Evolutionary conservation across 1,140 invertebrate species (phyloP).

Genomic region (Doryteuthis pealeii): DNA sequence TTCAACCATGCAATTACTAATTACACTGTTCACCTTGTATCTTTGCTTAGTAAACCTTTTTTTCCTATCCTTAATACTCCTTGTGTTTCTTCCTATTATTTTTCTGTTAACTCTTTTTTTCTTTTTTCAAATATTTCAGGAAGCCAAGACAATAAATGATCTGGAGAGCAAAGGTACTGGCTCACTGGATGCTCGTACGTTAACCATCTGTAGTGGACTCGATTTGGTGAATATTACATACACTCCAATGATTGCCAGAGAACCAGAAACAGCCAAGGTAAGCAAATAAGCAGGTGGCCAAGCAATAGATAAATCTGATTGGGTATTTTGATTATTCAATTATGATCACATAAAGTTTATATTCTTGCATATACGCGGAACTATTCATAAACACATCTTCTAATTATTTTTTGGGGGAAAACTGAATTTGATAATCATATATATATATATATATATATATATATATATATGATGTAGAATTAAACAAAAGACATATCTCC

Average conservation of each 20-base stretch:
- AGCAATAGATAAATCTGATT: too few relatives aligned
- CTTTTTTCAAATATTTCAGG: constrained; percentile 64
- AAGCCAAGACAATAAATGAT: constrained; percentile 80
- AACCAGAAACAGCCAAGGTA: constrained; percentile 89
- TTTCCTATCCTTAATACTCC: too few relatives aligned
- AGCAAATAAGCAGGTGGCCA: too few relatives aligned
- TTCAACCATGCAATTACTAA: too few relatives aligned
- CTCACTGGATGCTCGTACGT: constrained; percentile 87
- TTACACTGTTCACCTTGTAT: too few relatives aligned
- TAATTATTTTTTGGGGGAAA: too few relatives aligned
- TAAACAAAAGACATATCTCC: too few relatives aligned
- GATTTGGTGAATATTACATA: constrained; percentile 99
- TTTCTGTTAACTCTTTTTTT: too few relatives aligned
- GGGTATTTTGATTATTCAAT: background rate
- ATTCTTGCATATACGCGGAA: background rate
- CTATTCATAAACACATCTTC: too few relatives aligned
- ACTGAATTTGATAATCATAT: too few relatives aligned
- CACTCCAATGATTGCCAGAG: constrained; percentile 92
- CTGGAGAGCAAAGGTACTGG: constrained; percentile 67
- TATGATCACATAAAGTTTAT: background rate
- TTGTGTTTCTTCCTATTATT: too few relatives aligned
- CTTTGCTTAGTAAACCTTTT: too few relatives aligned
- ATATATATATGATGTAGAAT: constrained; percentile 8
- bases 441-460: constrained; percentile 1
- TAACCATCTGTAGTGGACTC: constrained; percentile 98